Conservation (phyloP, 2,888 invertebrate species). For the Diloba caeruleocephala region DNA sequence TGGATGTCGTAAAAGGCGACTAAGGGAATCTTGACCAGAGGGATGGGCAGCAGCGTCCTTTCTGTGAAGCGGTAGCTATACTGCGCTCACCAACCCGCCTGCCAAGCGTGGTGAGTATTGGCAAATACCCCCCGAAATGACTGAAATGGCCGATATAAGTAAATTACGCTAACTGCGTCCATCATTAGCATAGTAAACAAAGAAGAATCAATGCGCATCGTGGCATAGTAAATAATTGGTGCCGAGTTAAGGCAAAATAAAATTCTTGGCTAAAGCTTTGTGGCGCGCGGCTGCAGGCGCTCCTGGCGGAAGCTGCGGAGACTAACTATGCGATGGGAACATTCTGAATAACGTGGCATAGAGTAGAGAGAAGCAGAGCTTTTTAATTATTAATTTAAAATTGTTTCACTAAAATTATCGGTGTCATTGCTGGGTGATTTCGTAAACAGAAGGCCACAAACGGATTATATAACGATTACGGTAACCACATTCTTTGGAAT, state of each 20-base stretch:
- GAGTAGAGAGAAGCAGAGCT: constrained; percentile 55
- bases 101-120: too few relatives aligned
- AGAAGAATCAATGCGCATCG: constrained; percentile 50
- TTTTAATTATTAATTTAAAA: neutral
- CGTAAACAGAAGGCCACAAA: too few relatives aligned
- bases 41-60: too few relatives aligned
- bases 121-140: too few relatives aligned
- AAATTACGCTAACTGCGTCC: constrained; percentile 12
- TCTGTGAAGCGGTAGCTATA: too few relatives aligned
- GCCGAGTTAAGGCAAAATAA: constrained; percentile 59
- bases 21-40: too few relatives aligned
- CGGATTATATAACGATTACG: too few relatives aligned
- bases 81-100: too few relatives aligned
- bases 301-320: constrained; percentile 65
- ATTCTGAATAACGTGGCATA: constrained; percentile 63
- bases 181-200: constrained; percentile 49
- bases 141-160: too few relatives aligned
- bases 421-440: neutral
- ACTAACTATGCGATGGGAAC: constrained; percentile 72
- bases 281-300: constrained; percentile 41
- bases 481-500: too few relatives aligned
- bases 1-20: too few relatives aligned
- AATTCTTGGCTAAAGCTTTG: constrained; percentile 65
- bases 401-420: too few relatives aligned
- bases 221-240: constrained; percentile 49